Conservation (phyloP, 2,888 invertebrate genomes). For the Diarsia rubi region DNA sequence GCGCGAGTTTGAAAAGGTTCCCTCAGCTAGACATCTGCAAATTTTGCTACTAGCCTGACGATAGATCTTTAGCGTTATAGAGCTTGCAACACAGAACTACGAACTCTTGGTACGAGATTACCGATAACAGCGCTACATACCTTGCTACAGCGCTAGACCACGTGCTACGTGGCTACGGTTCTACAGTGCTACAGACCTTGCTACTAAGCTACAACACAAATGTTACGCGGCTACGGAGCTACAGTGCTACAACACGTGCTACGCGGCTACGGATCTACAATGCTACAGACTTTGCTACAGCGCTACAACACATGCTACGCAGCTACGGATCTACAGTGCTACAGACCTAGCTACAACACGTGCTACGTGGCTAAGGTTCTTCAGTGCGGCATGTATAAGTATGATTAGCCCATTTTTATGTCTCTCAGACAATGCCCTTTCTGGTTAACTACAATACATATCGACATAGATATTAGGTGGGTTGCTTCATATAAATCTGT, state of each 20-base stretch:
- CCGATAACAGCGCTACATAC: not conserved
- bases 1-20: not conserved
- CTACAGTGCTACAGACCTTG: not conserved
- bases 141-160: not conserved
- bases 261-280: not conserved
- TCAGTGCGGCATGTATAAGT: too few species aligned
- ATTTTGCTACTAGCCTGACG: not conserved
- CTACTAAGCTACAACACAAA: not conserved
- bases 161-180: not conserved
- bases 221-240: too few species aligned
- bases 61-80: not conserved
- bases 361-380: too few species aligned
- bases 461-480: not conserved
- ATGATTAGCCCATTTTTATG: not conserved
- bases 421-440: not conserved
- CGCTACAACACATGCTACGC: not conserved
- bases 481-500: not conserved
- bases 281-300: conserved; percentile 1
- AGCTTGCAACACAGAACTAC: not conserved
- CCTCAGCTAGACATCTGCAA: not conserved
- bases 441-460: not conserved
- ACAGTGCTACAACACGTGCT: not conserved
- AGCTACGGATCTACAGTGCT: not conserved
- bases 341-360: not conserved
- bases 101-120: not conserved